These are phyloP conservation scores for Chelonoidis abingdonii DNA, from an alignment of 2,113 vertebrate species.

Conservation along the genomic window DNA sequence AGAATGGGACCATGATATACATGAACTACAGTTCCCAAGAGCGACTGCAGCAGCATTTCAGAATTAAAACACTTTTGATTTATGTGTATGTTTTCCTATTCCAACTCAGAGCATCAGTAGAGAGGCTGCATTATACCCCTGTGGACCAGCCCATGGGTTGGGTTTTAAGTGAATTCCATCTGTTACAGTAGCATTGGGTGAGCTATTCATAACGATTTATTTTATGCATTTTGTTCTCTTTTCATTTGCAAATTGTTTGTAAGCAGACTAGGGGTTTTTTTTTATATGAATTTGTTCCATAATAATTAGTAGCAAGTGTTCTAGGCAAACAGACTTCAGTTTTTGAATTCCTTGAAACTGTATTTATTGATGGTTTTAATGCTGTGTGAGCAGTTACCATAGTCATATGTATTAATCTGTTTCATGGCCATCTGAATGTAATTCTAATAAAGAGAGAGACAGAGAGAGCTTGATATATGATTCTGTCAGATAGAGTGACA, in stretches of 20 bases:
- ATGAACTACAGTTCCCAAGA: not conserved
- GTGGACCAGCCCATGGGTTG: not conserved
- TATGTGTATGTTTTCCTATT: not conserved
- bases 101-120: not conserved
- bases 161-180: not conserved
- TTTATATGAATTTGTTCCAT: not conserved
- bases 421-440: not conserved
- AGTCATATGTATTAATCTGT: not conserved
- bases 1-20: not conserved
- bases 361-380: not conserved
- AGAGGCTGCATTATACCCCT: not conserved
- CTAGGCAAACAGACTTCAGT: not conserved
- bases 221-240: not conserved
- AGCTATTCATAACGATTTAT: not conserved
- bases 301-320: not conserved
- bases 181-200: not conserved
- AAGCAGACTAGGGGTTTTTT: not conserved
- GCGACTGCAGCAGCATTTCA: not conserved
- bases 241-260: not conserved
- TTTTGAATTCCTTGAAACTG: not conserved
- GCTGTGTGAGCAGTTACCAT: not conserved
- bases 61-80: not conserved
- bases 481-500: not conserved
- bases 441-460: not conserved
- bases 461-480: not conserved